Evolutionary conservation across 92 coral and sea anemone species (phyloP).

Genomic region (Bergia sp.): DNA sequence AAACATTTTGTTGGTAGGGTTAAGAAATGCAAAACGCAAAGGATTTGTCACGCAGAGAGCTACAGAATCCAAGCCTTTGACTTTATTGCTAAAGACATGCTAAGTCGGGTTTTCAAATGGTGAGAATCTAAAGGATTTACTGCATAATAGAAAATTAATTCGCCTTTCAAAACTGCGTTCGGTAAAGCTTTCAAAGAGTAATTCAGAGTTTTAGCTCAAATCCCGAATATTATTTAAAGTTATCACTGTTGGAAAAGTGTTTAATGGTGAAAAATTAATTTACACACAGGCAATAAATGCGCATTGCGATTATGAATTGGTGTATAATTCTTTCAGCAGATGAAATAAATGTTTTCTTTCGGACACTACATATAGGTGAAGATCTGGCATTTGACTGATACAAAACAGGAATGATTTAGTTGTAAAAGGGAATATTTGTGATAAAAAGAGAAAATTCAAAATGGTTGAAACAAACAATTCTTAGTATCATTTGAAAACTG

Average conservation of each 20-base stretch:
- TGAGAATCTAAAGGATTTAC: not conserved
- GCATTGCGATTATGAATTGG: not conserved
- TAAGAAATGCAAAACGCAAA: not conserved
- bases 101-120: not conserved
- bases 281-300: not conserved
- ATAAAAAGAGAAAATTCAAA: not conserved
- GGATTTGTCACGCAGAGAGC: not conserved
- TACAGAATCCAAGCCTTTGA: not conserved
- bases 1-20: not conserved
- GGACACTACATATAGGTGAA: too few relatives aligned
- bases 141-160: not conserved
- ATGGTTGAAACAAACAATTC: not conserved
- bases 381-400: too few relatives aligned
- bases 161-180: not conserved
- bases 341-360: not conserved
- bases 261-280: not conserved
- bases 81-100: not conserved
- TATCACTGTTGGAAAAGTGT: slow-evolving; percentile 7
- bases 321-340: not conserved
- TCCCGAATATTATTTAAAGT: not conserved
- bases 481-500: not conserved
- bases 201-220: not conserved
- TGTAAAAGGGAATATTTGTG: not conserved
- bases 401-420: too few relatives aligned
- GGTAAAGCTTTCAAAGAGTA: not conserved